Percentiles rank a stretch among this genome's conserved stretches.
Evolutionary conservation across 1,140 invertebrate genomes (phyloP).

Genomic region (Fopius arisanus): DNA sequence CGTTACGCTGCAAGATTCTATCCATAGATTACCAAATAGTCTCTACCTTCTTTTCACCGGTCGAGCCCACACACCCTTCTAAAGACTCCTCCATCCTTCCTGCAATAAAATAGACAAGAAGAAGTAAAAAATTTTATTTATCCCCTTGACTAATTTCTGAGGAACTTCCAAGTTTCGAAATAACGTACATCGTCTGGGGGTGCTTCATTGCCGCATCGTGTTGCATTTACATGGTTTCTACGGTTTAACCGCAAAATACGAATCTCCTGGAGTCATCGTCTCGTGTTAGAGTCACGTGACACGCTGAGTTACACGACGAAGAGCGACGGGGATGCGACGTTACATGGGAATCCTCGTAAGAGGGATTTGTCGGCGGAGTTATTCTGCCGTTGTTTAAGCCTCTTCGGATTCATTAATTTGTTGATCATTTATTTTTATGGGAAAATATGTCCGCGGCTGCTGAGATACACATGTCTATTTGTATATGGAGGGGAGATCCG

Average conservation of each 20-base stretch:
- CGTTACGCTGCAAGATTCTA: background rate
- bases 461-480: slow-evolving; percentile 1
- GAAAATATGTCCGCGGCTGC: background rate
- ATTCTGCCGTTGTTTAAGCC: background rate
- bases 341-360: slow-evolving; percentile 23
- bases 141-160: background rate
- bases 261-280: slow-evolving; percentile 9
- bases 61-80: no score
- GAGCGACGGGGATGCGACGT: slow-evolving; percentile 9
- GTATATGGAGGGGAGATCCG: no score
- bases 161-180: background rate
- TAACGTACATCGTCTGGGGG: background rate
- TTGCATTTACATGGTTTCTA: slow-evolving; percentile 18
- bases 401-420: slow-evolving; percentile 12
- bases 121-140: background rate
- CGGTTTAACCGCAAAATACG: slow-evolving; percentile 21
- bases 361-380: slow-evolving; percentile 1
- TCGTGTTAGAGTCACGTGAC: slow-evolving; percentile 19
- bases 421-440: background rate
- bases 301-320: slow-evolving; percentile 21
- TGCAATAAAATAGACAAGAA: no score
- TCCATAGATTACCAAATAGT: background rate
- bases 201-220: slow-evolving; percentile 21
- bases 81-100: no score
- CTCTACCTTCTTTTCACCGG: background rate